Evolutionary conservation across 2,797 vertebrate genomes (phyloP).

Genomic region (Tarsius wallacei): DNA sequence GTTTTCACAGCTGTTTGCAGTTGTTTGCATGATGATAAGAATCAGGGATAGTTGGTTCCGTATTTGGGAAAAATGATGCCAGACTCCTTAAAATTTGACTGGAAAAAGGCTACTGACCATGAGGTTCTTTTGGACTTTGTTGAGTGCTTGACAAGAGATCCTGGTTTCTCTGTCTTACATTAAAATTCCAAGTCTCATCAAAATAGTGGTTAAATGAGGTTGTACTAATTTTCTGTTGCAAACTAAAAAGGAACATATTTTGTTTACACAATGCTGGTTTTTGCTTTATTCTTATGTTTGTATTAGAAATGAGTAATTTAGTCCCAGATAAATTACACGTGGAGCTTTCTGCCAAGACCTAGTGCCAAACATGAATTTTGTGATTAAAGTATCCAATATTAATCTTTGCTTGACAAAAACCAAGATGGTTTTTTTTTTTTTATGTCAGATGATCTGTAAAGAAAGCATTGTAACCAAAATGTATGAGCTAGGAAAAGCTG

Average conservation of each 20-base stretch:
- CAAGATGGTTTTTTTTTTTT: not conserved
- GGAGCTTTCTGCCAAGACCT: slow-evolving; percentile 64
- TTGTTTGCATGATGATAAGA: slow-evolving; percentile 84
- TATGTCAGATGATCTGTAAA: slow-evolving; percentile 42
- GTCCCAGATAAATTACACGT: slow-evolving; percentile 60
- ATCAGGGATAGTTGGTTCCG: slow-evolving; percentile 71
- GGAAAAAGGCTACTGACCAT: slow-evolving; percentile 74
- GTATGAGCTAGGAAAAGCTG: not conserved
- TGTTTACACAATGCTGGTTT: slow-evolving; percentile 72
- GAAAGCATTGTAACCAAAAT: slow-evolving; percentile 29
- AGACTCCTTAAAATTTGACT: slow-evolving; percentile 56
- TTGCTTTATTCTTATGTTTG: slow-evolving; percentile 78
- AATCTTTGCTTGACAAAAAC: slow-evolving; percentile 72
- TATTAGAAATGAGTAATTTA: slow-evolving; percentile 81
- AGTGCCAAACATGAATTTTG: slow-evolving; percentile 75
- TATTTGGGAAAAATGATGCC: slow-evolving; percentile 72
- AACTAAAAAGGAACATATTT: slow-evolving; percentile 73
- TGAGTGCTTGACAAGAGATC: slow-evolving; percentile 21
- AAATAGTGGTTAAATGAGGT: slow-evolving; percentile 18
- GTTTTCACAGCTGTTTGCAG: slow-evolving; percentile 87
- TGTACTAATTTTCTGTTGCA: slow-evolving; percentile 42
- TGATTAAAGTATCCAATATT: slow-evolving; percentile 71
- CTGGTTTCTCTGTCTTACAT: slow-evolving; percentile 30
- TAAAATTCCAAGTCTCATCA: not conserved
- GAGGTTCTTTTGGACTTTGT: not conserved